phyloP scores from a whole-genome alignment of 2,888 invertebrate species.

The Acanthopleura granulata region DNA sequence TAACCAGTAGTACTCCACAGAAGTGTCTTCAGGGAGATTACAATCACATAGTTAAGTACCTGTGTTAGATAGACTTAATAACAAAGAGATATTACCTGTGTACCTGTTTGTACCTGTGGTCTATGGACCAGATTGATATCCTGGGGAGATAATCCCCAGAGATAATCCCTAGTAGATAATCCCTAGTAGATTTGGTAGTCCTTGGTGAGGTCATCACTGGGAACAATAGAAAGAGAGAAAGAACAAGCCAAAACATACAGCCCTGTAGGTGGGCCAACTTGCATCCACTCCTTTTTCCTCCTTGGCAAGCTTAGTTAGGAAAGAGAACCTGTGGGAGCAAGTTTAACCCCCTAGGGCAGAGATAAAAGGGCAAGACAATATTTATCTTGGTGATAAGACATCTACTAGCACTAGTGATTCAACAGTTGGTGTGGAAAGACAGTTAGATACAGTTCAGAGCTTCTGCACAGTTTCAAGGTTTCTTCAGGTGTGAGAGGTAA shows the following conservation, averaged over 20 bases:
- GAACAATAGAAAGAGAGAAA: too few species aligned
- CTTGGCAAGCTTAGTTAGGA: neutral
- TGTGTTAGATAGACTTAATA: too few species aligned
- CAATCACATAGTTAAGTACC: too few species aligned
- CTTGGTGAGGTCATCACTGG: too few species aligned
- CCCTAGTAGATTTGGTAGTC: neutral
- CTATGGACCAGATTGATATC: neutral
- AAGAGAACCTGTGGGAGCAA: neutral
- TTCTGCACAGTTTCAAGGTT: too few species aligned
- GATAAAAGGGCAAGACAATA: neutral
- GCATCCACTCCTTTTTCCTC: neutral
- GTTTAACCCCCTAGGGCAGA: slow-evolving; percentile 13
- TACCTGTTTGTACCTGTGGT: slow-evolving; percentile 5
- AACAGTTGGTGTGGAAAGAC: too few species aligned
- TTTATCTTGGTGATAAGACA: slow-evolving; percentile 3
- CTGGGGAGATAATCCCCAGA: neutral
- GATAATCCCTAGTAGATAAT: slow-evolving; percentile 5
- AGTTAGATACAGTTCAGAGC: too few species aligned
- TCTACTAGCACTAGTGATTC: neutral
- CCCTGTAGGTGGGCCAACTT: neutral
- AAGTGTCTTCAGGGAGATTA: too few species aligned
- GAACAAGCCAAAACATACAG: too few species aligned
- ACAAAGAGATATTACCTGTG: neutral
- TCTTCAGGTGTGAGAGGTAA: too few species aligned
- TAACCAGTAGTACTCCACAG: too few species aligned